Percentiles rank a stretch among this genome's conserved stretches.
These are phyloP conservation scores for Pteria penguin DNA, from an alignment of 2,888 invertebrate species.

Conservation along the genomic window DNA sequence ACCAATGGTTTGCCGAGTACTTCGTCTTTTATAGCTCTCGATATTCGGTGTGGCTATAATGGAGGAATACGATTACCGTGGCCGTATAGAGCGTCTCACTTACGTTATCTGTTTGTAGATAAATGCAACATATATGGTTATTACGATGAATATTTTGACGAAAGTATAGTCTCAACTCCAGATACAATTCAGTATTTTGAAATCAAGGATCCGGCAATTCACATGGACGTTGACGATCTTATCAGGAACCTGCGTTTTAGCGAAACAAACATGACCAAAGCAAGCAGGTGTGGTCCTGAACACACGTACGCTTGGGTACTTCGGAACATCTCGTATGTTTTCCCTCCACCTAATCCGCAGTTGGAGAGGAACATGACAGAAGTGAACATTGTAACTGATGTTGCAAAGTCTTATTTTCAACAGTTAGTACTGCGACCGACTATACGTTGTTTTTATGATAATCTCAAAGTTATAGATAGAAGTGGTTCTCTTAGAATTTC, in stretches of 20 bases:
- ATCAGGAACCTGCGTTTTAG: neutral
- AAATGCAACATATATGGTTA: constrained; percentile 18
- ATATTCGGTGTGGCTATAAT: constrained; percentile 1
- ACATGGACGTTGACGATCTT: neutral
- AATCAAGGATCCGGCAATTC: neutral
- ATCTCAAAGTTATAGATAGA: neutral
- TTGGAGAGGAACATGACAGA: neutral
- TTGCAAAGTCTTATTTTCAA: neutral
- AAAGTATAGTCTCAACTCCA: constrained; percentile 9
- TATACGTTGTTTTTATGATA: neutral
- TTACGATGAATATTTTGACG: constrained; percentile 12
- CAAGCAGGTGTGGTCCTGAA: neutral
- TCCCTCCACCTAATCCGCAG: neutral
- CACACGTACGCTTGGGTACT: neutral
- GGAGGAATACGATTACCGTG: constrained; percentile 21
- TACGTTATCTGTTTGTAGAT: constrained; percentile 10
- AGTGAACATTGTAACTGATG: neutral
- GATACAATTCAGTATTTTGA: constrained; percentile 19
- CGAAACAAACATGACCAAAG: neutral
- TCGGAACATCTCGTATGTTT: neutral
- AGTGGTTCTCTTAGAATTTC: neutral
- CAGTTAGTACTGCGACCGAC: neutral
- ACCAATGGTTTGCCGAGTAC: neutral
- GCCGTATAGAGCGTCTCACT: constrained; percentile 20
- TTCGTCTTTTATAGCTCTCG: neutral